These are phyloP conservation scores for Verasper variegatus DNA, from an alignment of 2,113 vertebrate genomes.

Conservation along the genomic window DNA sequence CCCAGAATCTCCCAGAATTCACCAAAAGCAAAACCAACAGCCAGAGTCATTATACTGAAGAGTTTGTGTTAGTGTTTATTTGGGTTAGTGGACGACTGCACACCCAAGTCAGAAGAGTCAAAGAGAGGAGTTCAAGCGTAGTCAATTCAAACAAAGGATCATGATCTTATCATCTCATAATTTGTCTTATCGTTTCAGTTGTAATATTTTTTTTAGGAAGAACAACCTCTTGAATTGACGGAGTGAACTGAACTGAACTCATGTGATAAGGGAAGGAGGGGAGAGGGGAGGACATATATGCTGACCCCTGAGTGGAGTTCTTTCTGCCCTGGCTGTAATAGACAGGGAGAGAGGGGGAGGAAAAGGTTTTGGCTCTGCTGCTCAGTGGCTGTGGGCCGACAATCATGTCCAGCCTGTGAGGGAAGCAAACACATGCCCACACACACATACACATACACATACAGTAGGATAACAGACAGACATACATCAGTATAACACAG, in stretches of 20 bases:
- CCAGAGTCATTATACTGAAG: not conserved
- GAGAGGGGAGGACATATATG: not conserved
- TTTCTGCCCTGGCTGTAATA: not conserved
- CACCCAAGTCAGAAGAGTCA: not conserved
- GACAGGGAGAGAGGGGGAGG: not conserved
- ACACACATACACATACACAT: not conserved
- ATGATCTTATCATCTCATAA: not conserved
- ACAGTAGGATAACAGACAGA: not conserved
- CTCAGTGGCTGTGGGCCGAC: not conserved
- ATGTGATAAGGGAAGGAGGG: not conserved
- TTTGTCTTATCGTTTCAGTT: not conserved
- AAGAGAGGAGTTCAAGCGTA: not conserved
- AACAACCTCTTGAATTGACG: not conserved
- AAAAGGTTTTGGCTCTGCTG: not conserved
- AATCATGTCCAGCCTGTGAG: not conserved
- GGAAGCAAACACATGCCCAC: conserved; percentile 6
- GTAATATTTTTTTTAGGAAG: not conserved
- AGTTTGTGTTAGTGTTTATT: not conserved
- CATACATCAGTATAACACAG: too few relatives aligned
- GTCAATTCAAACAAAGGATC: not conserved
- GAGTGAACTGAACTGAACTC: not conserved
- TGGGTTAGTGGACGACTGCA: not conserved
- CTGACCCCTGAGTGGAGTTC: not conserved
- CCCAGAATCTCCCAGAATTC: not conserved
- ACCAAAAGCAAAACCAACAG: too few relatives aligned